Base-by-base conservation (phyloP, 2,113 vertebrate genomes). In the Calyptomena viridis region DNA sequence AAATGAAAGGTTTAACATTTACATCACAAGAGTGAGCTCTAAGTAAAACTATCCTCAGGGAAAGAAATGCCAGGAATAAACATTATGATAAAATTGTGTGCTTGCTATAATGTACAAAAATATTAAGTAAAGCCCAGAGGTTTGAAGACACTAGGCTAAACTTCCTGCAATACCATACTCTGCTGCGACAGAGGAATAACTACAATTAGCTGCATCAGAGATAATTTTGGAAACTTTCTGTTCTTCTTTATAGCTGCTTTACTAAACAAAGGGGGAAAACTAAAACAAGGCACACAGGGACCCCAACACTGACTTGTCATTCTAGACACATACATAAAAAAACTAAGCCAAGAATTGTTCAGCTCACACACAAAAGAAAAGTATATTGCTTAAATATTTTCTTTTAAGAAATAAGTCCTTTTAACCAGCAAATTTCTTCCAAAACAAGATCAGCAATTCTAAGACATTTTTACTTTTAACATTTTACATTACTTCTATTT, bases 1-100 rank as follows among this genome's bases (percentile, higher is more conserved):
- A 99, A 99, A 99, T 99, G 97, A 98, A 98, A 98, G 98, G 98
- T 98, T 98, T 98, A 99, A 97, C 98, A 99, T 99, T 99, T 99
- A 98, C 99, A 99, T 99, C 98, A 99, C 98, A 99, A 99, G 98
- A 98, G 98, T 81, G 74, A 95, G 97, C 97, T 94, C 96, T 94
- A 97, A 97, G 98, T 96, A 97, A 98, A 98, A 97, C 96, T 93
- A 95, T 97, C 98, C 98, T 98, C 93, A 56, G 97, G 98, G 98
- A 97, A 96, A 97, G 96, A 97, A 98, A 97, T 94, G 96, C 97
- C 97, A 98, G 96, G 98, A 98, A 98, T 97, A 98, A 98, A 97
- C 93, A 98, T 92, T 72, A 84, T 74, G 95, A 98, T 98, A 98
- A 98, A 98, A 98, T 97, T 97, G 93, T 93, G 96, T 76, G 95